Base-by-base conservation (phyloP, 2,888 invertebrate genomes). In the Steinernema hermaphroditum region DNA sequence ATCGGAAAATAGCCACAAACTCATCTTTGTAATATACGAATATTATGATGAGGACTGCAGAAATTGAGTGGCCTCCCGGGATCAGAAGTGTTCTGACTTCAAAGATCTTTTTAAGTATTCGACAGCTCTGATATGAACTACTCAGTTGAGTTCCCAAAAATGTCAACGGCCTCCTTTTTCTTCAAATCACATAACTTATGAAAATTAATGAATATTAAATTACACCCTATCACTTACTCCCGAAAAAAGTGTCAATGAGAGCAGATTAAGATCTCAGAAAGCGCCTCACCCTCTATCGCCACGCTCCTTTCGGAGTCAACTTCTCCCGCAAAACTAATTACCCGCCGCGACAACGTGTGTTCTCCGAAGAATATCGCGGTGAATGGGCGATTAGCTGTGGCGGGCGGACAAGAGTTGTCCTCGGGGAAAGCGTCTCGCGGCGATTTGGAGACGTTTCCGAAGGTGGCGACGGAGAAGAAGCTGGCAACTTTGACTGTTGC, bases 401-500 rank as follows among this genome's bases (percentile, higher is more conserved):
- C n/a, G n/a, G n/a, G n/a, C n/a, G 50, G 50, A 50, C 50, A 50
- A n/a, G 50, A 24, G 22, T 22, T 50, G 50, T 22, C 22, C 50
- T 50, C 24, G 24, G 9, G 50, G 16, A 19, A 19, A 46, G 46
- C 19, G 46, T 19, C n/a, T 16, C 46, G 46, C n/a, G 46, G 50
- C 50, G 50, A 50, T 50, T 22, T 2, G 37, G 4, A 12, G 50
- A 12, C 12, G 50, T 12, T n/a, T 24, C 22, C n/a, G 19, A 46
- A 14, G 46, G 41, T 16, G 46, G 19, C 16, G n/a, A 46, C 16
- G 46, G 46, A 50, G 9, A 16, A 37, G 37, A 46, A 19, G 46
- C 16, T 19, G 46, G 46, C 50, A 50, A 50, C 50, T 50, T 50
- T 50, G 50, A 50, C 50, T 50, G 50, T 50, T 50, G 50, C 50